Conservation (phyloP, 2,888 invertebrate species). For the Doris montereyensis region DNA sequence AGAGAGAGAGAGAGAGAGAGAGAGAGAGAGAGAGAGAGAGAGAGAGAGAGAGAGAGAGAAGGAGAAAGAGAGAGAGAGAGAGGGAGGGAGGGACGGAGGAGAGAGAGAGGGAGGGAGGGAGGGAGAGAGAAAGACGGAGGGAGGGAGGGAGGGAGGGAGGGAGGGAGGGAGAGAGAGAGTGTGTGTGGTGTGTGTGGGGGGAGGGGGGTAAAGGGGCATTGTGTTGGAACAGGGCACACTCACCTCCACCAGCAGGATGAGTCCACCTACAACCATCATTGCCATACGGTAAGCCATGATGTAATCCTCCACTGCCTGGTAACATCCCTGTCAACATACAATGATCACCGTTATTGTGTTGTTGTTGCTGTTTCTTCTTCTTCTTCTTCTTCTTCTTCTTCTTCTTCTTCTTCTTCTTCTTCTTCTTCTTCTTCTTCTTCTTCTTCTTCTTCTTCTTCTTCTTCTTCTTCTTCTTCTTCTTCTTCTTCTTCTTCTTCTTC, state of each 20-base stretch:
- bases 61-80: too few species aligned
- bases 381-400: neutral
- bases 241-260: slow-evolving; percentile 24
- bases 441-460: neutral
- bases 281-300: slow-evolving; percentile 22
- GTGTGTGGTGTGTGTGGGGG: too few species aligned
- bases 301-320: slow-evolving; percentile 36
- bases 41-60: too few species aligned
- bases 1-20: too few species aligned
- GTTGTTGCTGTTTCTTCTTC: neutral
- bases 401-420: neutral
- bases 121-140: too few species aligned
- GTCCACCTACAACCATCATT: slow-evolving; percentile 8
- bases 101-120: too few species aligned
- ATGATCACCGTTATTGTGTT: neutral
- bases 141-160: too few species aligned
- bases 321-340: slow-evolving; percentile 20
- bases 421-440: neutral
- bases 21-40: too few species aligned
- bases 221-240: too few species aligned
- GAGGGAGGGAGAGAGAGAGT: too few species aligned
- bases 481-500: neutral
- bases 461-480: neutral
- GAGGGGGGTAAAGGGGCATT: too few species aligned
- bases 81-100: too few species aligned